phyloP scores from a whole-genome alignment of 1,140 invertebrate genomes.

The Trypoxylus dichotomus region DNA sequence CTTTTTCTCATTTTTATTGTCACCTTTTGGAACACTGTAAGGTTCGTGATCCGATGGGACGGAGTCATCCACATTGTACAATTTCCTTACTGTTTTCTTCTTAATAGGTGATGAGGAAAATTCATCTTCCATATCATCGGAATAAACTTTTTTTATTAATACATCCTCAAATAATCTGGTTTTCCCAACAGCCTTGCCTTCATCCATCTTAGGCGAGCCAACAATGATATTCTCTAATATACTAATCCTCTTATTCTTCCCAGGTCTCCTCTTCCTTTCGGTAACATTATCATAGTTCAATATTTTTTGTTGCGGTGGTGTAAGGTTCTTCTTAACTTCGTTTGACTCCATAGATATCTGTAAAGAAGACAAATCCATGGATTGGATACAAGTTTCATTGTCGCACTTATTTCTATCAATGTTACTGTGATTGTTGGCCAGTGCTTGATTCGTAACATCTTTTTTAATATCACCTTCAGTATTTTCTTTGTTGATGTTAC shows the following conservation, averaged over 20 bases:
- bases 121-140: background rate
- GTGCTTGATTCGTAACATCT: background rate
- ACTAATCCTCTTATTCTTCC: background rate
- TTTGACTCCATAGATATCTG: background rate
- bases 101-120: background rate
- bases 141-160: background rate
- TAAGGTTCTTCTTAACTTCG: background rate
- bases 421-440: background rate
- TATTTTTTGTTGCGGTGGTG: background rate
- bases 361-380: background rate
- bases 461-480: background rate
- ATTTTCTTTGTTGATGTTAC: background rate
- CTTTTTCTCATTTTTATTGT: background rate
- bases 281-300: background rate
- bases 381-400: background rate
- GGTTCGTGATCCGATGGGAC: background rate
- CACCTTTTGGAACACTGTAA: background rate
- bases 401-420: background rate
- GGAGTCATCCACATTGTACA: background rate
- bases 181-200: background rate
- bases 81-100: background rate
- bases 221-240: background rate
- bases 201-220: background rate
- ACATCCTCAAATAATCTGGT: background rate
- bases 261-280: slow-evolving; percentile 11